Conservation (phyloP, 2,113 vertebrate genomes). For the Spilogale gracilis region DNA sequence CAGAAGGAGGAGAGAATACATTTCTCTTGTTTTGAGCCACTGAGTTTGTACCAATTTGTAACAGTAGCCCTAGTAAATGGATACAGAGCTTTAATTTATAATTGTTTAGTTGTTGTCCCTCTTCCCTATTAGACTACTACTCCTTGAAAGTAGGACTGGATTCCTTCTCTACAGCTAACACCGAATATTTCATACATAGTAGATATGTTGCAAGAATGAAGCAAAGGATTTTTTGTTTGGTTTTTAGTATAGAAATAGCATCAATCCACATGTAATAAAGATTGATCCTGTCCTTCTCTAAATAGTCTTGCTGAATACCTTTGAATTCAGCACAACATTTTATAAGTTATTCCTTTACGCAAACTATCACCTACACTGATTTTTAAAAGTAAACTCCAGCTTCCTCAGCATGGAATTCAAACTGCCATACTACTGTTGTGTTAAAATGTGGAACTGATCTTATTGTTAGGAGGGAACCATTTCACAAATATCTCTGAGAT, state of each 20-base stretch:
- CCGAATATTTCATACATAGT: not conserved
- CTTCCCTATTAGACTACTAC: not conserved
- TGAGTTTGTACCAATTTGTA: not conserved
- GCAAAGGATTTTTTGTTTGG: not conserved
- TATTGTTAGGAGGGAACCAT: not conserved
- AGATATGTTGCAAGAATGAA: not conserved
- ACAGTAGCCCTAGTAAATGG: not conserved
- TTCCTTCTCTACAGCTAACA: not conserved
- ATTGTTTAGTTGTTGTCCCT: not conserved
- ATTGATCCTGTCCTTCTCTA: not conserved
- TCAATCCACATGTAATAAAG: not conserved
- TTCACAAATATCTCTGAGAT: not conserved
- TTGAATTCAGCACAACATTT: not conserved
- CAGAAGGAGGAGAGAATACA: not conserved
- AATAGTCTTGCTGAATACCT: not conserved
- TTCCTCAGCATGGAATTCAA: not conserved
- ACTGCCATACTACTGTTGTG: not conserved
- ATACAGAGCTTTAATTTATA: not conserved
- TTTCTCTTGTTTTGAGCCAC: not conserved
- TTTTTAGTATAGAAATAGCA: conserved; percentile 22
- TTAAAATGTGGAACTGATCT: not conserved
- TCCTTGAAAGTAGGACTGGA: not conserved
- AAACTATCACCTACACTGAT: not conserved
- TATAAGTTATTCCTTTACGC: not conserved
- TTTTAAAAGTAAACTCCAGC: not conserved